Evolutionary conservation across 1,140 invertebrate genomes (phyloP).

Genomic region (Drosophila murphyi): DNA sequence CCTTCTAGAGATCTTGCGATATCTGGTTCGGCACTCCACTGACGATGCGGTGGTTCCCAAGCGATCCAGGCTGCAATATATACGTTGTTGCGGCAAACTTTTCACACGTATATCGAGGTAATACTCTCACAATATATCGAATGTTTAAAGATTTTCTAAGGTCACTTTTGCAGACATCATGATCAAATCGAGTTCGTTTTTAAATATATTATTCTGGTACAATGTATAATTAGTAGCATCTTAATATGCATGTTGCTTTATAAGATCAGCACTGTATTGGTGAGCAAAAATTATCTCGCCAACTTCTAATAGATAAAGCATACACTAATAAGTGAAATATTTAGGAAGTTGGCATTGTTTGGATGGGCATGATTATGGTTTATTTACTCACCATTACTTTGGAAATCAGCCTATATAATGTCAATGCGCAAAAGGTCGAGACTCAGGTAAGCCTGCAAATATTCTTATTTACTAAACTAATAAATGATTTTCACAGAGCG

Average conservation of each 20-base stretch:
- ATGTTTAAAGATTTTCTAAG: neutral
- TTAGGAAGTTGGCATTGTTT: conserved; percentile 60
- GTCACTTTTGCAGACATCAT: conserved; percentile 50
- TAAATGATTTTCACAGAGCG: conserved; percentile 41
- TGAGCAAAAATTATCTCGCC: conserved; percentile 1
- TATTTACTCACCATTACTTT: conserved; percentile 65
- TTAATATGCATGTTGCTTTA: conserved; percentile 75
- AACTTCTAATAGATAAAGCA: neutral
- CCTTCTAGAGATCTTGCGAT: conserved; percentile 52
- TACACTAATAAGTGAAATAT: neutral
- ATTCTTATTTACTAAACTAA: neutral
- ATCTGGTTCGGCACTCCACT: conserved; percentile 59
- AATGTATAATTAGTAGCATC: conserved; percentile 65
- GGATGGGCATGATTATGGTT: conserved; percentile 72
- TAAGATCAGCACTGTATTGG: conserved; percentile 68
- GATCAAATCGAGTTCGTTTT: conserved; percentile 58
- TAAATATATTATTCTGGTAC: conserved; percentile 69
- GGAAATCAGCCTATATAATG: conserved; percentile 68
- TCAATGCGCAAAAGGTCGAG: conserved; percentile 66
- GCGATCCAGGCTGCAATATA: conserved; percentile 37
- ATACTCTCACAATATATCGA: neutral
- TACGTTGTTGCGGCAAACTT: conserved; percentile 61
- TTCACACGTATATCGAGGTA: conserved; percentile 62
- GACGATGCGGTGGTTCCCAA: conserved; percentile 43
- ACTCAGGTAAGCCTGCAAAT: conserved; percentile 38